Percentiles rank a stretch among this genome's conserved stretches.
Evolutionary conservation across 2,888 invertebrate species (phyloP).

Genomic region (Drosophila kambysellisi): DNA sequence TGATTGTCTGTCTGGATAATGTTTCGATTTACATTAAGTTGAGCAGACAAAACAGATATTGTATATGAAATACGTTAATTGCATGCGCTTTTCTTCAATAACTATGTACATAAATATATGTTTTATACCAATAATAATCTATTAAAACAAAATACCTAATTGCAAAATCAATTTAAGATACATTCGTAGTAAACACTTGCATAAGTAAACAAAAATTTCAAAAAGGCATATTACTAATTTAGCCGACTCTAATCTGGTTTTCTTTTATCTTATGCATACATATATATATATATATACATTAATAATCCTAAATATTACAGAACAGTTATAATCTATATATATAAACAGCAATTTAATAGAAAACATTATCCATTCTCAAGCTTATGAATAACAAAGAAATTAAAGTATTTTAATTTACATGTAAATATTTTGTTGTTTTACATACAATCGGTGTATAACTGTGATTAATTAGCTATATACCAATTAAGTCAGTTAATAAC

Average conservation of each 20-base stretch:
- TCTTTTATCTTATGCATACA: not conserved
- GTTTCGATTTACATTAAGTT: conserved; percentile 13
- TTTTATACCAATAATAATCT: not conserved
- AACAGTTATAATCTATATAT: not conserved
- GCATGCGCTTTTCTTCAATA: conserved; percentile 18
- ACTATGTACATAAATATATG: conserved; percentile 1
- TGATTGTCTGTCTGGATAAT: conserved; percentile 51
- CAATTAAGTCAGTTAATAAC: conserved; percentile 9
- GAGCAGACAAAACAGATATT: not conserved
- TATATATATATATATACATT: not conserved
- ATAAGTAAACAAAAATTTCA: not conserved
- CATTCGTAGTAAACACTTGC: not conserved
- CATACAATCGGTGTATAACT: not conserved
- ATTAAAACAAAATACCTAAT: not conserved
- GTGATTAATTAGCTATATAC: conserved; percentile 8
- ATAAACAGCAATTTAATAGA: not conserved
- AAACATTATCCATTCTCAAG: not conserved
- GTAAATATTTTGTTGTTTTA: not conserved
- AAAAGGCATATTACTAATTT: not conserved
- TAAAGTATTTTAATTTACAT: not conserved
- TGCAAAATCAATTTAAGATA: not conserved
- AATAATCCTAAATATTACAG: not conserved
- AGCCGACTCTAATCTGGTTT: not conserved
- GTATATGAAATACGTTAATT: conserved; percentile 18
- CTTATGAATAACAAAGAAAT: not conserved